These are phyloP conservation scores for Odontomyia ornata DNA, from an alignment of 2,888 invertebrate genomes.

Conservation along the genomic window DNA sequence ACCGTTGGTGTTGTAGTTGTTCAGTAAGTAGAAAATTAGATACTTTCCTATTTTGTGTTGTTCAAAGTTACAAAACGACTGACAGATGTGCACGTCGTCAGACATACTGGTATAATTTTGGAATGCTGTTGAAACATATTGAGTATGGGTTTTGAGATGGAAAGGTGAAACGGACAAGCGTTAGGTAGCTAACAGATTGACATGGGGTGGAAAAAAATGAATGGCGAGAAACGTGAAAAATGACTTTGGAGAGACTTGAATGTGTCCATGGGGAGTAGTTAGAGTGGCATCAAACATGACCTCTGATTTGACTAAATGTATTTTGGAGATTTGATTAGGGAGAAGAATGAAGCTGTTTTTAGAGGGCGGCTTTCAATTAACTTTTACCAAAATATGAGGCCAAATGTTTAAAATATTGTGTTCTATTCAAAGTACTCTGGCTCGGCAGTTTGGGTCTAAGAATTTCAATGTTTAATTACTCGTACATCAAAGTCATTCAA, in stretches of 20 bases:
- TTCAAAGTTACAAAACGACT: constrained; percentile 1
- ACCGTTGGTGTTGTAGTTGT: neutral
- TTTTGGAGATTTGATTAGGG: neutral
- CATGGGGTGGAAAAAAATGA: neutral
- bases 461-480: too few relatives aligned
- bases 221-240: constrained; percentile 16
- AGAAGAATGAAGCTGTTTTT: too few relatives aligned
- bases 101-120: neutral
- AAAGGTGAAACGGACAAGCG: neutral
- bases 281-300: constrained; percentile 10
- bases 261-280: constrained; percentile 22
- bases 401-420: too few relatives aligned
- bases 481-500: too few relatives aligned
- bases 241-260: constrained; percentile 12
- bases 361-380: too few relatives aligned
- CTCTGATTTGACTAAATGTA: constrained; percentile 22
- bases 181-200: neutral
- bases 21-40: constrained; percentile 4
- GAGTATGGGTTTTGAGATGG: neutral
- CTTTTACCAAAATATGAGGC: too few relatives aligned
- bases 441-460: too few relatives aligned
- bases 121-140: constrained; percentile 7
- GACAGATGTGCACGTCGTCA: neutral
- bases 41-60: neutral
- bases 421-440: too few relatives aligned